phyloP scores from a whole-genome alignment of 1,140 invertebrate genomes.

The Teleogryllus occipitalis region DNA sequence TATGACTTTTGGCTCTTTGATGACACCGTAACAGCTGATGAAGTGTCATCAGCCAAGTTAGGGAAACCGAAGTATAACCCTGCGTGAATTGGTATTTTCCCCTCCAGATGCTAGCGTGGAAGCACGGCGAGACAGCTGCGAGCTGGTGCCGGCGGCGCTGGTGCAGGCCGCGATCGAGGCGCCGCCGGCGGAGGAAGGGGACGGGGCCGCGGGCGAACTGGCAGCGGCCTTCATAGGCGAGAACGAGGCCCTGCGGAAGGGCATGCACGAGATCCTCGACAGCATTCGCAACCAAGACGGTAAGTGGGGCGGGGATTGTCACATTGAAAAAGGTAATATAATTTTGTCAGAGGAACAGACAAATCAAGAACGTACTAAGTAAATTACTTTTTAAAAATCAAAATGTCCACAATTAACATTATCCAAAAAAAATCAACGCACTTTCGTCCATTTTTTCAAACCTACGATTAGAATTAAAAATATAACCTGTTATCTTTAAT shows the following conservation, averaged over 20 bases:
- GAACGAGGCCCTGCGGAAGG: slow-evolving; percentile 60
- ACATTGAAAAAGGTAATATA: too few species aligned
- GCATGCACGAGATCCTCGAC: slow-evolving; percentile 57
- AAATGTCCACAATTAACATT: background rate
- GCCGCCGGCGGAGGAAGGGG: background rate
- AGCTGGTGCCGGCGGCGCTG: background rate
- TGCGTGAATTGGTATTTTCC: too few species aligned
- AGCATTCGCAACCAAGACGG: slow-evolving; percentile 49
- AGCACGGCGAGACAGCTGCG: too few species aligned
- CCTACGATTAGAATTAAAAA: too few species aligned
- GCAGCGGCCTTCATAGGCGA: slow-evolving; percentile 50
- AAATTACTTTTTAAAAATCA: background rate
- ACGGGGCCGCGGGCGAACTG: slow-evolving; percentile 34
- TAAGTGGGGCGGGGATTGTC: slow-evolving; percentile 27
- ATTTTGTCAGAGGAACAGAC: too few species aligned
- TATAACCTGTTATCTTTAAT: too few species aligned
- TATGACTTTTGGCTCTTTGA: too few species aligned
- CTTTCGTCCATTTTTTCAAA: too few species aligned
- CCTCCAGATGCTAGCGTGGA: too few species aligned
- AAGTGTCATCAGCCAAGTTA: too few species aligned
- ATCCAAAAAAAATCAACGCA: background rate
- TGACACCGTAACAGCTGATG: too few species aligned
- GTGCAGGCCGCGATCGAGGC: background rate
- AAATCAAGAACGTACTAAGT: background rate
- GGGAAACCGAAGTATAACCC: too few species aligned